Evolutionary conservation across 2,113 vertebrate genomes (phyloP).

Genomic region (Trinectes maculatus): DNA sequence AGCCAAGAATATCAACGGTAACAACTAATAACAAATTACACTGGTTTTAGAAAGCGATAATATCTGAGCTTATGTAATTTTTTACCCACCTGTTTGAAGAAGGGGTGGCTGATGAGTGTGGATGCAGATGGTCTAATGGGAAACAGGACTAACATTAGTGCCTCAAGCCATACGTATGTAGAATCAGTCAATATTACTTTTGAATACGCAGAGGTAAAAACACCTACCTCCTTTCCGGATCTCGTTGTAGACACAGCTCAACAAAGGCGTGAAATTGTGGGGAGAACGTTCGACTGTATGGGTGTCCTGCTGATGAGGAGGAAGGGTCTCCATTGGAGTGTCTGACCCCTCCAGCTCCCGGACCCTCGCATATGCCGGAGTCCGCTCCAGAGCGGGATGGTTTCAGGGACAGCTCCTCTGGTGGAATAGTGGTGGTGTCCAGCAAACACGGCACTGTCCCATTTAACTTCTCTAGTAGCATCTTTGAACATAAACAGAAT

Average conservation of each 20-base stretch:
- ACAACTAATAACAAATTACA: background rate
- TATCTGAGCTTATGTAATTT: background rate
- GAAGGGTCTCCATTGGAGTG: constrained; percentile 89
- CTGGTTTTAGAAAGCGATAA: background rate
- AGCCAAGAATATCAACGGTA: background rate
- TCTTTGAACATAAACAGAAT: constrained; percentile 81
- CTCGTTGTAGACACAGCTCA: constrained; percentile 93
- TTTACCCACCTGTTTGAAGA: constrained; percentile 94
- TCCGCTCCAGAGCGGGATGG: constrained; percentile 88
- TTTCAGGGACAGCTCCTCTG: constrained; percentile 92
- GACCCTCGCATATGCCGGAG: constrained; percentile 86
- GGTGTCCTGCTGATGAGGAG: constrained; percentile 82
- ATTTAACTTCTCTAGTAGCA: constrained; percentile 97
- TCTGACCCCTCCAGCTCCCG: constrained; percentile 75
- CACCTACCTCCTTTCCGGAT: constrained; percentile 87
- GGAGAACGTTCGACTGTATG: constrained; percentile 94
- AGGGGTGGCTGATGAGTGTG: constrained; percentile 90
- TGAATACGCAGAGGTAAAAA: background rate
- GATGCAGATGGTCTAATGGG: constrained; percentile 89
- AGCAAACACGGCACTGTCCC: constrained; percentile 95
- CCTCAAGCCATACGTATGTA: background rate
- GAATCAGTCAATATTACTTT: background rate
- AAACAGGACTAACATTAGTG: constrained; percentile 1
- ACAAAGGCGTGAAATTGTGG: constrained; percentile 93
- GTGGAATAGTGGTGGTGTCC: constrained; percentile 95